Evolutionary conservation across 2,797 vertebrate species (phyloP).

Genomic region (Intellagama lesueurii): DNA sequence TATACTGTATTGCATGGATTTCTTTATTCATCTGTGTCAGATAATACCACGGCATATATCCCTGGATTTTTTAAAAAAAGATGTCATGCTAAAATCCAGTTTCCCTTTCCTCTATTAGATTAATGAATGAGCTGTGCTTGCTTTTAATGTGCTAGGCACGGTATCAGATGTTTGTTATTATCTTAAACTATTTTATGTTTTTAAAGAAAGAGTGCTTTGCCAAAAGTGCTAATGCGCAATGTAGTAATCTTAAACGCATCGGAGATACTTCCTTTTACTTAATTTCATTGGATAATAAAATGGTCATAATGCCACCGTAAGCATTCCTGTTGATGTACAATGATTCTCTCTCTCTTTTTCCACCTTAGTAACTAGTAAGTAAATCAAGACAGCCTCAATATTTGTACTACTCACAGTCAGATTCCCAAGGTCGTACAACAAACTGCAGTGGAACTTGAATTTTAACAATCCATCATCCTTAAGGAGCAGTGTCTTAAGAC

Average conservation of each 20-base stretch:
- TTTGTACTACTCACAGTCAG: constrained; percentile 38
- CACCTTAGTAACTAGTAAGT: constrained; percentile 57
- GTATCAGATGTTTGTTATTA: background rate
- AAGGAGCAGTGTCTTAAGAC: constrained; percentile 29
- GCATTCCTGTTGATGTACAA: constrained; percentile 58
- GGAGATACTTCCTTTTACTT: background rate
- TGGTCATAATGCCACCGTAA: constrained; percentile 36
- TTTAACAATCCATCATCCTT: constrained; percentile 29
- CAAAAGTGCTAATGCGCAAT: constrained; percentile 29
- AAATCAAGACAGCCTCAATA: constrained; percentile 65
- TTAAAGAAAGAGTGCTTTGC: background rate
- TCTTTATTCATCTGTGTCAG: background rate
- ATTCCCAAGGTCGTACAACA: constrained; percentile 77
- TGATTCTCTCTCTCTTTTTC: constrained; percentile 63
- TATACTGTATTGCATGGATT: background rate
- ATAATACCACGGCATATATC: background rate
- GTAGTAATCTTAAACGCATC: background rate
- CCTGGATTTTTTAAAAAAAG: background rate
- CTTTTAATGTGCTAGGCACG: background rate
- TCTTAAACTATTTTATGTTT: background rate
- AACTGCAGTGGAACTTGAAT: constrained; percentile 64
- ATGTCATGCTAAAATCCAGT: background rate
- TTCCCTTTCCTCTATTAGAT: background rate
- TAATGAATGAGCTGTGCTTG: background rate
- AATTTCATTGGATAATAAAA: constrained; percentile 39